A percentile compares a stretch with the other conserved stretches of the same genome.
phyloP scores from a whole-genome alignment of 2,797 vertebrate genomes.

The Galaxias olidus region DNA sequence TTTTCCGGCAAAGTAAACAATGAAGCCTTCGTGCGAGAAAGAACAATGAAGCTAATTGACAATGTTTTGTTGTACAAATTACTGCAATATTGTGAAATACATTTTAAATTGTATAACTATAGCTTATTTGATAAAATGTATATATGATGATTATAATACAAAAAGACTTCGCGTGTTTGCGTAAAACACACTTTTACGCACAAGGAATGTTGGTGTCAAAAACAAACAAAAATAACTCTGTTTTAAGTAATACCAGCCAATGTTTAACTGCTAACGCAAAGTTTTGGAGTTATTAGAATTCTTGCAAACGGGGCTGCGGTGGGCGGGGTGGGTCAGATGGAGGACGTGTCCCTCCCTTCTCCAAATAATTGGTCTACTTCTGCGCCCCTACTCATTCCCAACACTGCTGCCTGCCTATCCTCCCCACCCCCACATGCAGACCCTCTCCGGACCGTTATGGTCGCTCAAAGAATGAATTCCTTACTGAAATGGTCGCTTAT shows the following conservation, averaged over 20 bases:
- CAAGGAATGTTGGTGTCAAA: not conserved
- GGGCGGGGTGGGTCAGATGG: not conserved
- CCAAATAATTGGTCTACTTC: not conserved
- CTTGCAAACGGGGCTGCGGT: not conserved
- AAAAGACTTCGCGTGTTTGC: not conserved
- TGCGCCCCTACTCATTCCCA: not conserved
- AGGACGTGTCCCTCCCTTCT: not conserved
- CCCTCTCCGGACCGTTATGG: not conserved
- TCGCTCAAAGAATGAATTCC: slow-evolving; percentile 23
- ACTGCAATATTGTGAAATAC: too few species aligned
- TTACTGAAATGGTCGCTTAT: slow-evolving; percentile 19
- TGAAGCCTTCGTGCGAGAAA: too few species aligned
- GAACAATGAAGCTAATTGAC: too few species aligned
- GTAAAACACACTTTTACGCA: slow-evolving; percentile 7
- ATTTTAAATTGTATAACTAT: too few species aligned
- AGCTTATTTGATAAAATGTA: too few species aligned
- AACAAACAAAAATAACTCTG: too few species aligned
- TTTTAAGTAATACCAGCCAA: not conserved
- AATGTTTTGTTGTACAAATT: too few species aligned
- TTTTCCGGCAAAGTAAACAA: not conserved
- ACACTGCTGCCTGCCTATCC: not conserved
- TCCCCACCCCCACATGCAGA: not conserved
- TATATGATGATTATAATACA: too few species aligned
- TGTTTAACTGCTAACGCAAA: not conserved
- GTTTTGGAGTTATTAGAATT: not conserved